Conservation (phyloP, 2,888 invertebrate species). For the Drosophila rubida region DNA sequence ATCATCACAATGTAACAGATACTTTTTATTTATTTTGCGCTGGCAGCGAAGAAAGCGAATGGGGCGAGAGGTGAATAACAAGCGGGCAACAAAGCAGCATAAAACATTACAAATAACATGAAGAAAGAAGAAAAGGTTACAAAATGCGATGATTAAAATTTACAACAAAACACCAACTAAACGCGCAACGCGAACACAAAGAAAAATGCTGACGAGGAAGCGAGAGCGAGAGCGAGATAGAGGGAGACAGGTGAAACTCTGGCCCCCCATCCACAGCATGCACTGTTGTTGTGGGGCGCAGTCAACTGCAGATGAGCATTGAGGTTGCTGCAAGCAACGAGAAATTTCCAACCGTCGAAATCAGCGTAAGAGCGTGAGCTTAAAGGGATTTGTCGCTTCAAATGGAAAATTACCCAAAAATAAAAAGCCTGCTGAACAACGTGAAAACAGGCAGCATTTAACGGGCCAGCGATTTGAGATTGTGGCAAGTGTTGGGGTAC, state of each 20-base stretch:
- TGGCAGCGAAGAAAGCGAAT: slow-evolving; percentile 59
- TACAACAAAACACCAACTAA: slow-evolving; percentile 26
- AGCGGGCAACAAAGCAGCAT: slow-evolving; percentile 27
- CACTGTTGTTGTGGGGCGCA: slow-evolving; percentile 37
- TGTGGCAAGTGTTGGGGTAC: slow-evolving; percentile 8
- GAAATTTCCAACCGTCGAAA: slow-evolving; percentile 20
- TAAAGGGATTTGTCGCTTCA: slow-evolving; percentile 34
- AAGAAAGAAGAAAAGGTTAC: slow-evolving; percentile 45
- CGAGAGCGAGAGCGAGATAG: background rate
- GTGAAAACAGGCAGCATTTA: slow-evolving; percentile 5
- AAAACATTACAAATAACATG: slow-evolving; percentile 16
- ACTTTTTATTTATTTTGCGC: slow-evolving; percentile 19
- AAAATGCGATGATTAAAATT: slow-evolving; percentile 66
- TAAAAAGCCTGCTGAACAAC: slow-evolving; percentile 4
- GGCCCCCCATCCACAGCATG: slow-evolving; percentile 15
- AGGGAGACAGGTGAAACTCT: slow-evolving; percentile 10
- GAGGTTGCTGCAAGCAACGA: slow-evolving; percentile 57
- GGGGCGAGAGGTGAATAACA: slow-evolving; percentile 45
- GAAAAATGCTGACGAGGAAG: slow-evolving; percentile 37
- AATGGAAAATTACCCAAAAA: slow-evolving; percentile 49
- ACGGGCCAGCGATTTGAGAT: slow-evolving; percentile 1
- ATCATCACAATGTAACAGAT: slow-evolving; percentile 27
- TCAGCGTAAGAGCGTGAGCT: slow-evolving; percentile 25
- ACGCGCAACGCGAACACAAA: slow-evolving; percentile 44
- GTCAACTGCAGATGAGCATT: slow-evolving; percentile 76